Base-by-base conservation (phyloP, 2,888 invertebrate species). In the Drosophila mimetica region DNA sequence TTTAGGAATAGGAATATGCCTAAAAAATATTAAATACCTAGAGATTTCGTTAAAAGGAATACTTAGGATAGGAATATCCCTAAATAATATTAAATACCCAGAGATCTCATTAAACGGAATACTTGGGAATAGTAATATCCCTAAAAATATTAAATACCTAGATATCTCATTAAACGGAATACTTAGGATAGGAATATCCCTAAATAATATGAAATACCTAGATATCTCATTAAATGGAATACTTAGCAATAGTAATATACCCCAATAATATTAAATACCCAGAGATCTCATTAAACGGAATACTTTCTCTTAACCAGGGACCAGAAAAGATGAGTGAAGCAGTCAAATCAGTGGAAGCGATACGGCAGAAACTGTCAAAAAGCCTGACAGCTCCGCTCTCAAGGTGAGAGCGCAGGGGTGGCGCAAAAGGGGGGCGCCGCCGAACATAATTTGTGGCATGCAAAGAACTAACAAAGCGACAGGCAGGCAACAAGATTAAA, bases 361-460 rank as follows among this genome's bases (percentile, higher is more conserved):
- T 34, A 59, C 60, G 63, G 61, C 61, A 61, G 39, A 64, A 64
- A 66, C 69, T 70, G 69, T 70, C 69, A 70, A 70, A 66, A 65
- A 64, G 65, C 50, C 48, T 77, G 80, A 83, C 86, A 82, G 71
- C 60, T 39, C 4, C 52, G 51, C 41, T 34, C 39, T 60, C 64
- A 64, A 55, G 51, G 41, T 28, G 44, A 53, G 8, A n/a, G n/a
- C n/a, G 3, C 30, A 13, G 30, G 4, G 11, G 46, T 14, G 2
- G 13, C 7, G 20, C 25, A n/a, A 11, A 25, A 8, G 7, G 57
- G 20, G 37, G 39, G 41, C 20, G 48, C 13, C 52, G 50, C 52
- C 18, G 44, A 69, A 66, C 86, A 84, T 83, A 83, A 88, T 86
- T 88, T 84, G 84, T 76, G 88, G 86, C 84, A 84, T 84, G 88